Evolutionary conservation across 92 coral and sea anemone species (phyloP).

Genomic region (Phymanthus crucifer): DNA sequence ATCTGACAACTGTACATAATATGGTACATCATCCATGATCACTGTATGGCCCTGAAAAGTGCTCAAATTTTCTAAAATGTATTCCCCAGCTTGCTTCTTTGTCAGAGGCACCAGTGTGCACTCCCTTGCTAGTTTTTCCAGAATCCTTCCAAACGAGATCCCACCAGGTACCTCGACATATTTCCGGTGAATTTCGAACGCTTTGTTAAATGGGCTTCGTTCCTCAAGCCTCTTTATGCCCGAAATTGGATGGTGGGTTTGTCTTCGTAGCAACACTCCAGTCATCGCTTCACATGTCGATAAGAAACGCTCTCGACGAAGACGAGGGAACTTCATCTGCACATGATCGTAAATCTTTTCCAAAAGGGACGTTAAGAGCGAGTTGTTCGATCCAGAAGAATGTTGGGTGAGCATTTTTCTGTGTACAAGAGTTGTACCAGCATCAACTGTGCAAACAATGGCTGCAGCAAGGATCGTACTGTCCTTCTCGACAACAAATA

Average conservation of each 20-base stretch:
- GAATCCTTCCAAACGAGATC: slow-evolving; percentile 5
- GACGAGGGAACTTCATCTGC: not conserved
- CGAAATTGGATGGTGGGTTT: not conserved
- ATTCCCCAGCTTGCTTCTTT: slow-evolving; percentile 19
- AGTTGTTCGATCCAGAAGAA: not conserved
- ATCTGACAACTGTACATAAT: slow-evolving; percentile 6
- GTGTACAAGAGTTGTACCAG: slow-evolving; percentile 30
- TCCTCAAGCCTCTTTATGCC: not conserved
- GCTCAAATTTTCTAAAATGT: slow-evolving; percentile 13
- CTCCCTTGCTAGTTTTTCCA: slow-evolving; percentile 12
- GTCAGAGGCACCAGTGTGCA: slow-evolving; percentile 20
- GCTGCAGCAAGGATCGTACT: slow-evolving; percentile 1
- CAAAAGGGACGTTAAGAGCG: not conserved
- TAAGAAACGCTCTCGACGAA: slow-evolving; percentile 24
- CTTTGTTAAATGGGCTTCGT: slow-evolving; percentile 8
- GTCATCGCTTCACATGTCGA: not conserved
- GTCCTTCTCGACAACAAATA: slow-evolving; percentile 16
- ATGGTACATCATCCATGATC: slow-evolving; percentile 19
- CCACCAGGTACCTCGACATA: slow-evolving; percentile 2
- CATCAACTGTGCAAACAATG: slow-evolving; percentile 11
- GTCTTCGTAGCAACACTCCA: not conserved
- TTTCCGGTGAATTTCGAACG: slow-evolving; percentile 8
- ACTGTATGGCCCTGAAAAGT: not conserved
- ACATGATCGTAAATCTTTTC: not conserved
- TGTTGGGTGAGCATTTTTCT: not conserved